Conservation (phyloP, 2,797 vertebrate species). For the Echiichthys vipera region DNA sequence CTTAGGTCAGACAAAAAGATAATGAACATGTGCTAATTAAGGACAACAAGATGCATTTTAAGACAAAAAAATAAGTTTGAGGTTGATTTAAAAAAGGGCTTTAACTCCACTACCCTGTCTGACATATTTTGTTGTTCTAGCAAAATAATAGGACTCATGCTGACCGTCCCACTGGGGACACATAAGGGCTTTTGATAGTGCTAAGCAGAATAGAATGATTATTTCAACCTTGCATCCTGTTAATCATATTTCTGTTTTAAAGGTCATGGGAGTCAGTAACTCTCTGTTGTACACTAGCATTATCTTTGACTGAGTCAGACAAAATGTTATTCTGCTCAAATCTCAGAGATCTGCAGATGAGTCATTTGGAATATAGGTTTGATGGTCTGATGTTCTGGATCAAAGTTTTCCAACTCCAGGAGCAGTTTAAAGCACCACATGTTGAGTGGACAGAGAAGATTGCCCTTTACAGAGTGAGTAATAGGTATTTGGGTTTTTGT, state of each 20-base stretch:
- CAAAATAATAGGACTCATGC: background rate
- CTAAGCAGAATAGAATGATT: background rate
- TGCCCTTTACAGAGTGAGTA: slow-evolving; percentile 31
- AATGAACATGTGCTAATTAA: too few species aligned
- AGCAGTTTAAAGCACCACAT: background rate
- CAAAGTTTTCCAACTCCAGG: background rate
- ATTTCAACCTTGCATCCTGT: slow-evolving; percentile 1
- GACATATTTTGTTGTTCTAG: background rate
- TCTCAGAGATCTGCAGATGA: background rate
- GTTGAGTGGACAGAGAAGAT: slow-evolving; percentile 23
- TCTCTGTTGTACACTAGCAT: background rate
- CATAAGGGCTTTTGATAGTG: slow-evolving; percentile 4
- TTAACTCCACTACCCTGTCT: background rate
- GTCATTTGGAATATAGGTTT: background rate
- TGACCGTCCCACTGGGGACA: background rate
- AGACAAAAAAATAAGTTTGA: background rate
- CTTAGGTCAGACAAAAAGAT: background rate
- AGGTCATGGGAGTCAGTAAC: slow-evolving; percentile 21
- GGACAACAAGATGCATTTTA: background rate
- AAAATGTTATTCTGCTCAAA: background rate
- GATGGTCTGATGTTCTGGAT: background rate
- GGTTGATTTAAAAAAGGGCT: background rate
- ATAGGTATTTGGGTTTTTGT: slow-evolving; percentile 56
- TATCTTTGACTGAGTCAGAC: slow-evolving; percentile 5
- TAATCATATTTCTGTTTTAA: background rate